Percentiles rank a stretch among this genome's conserved stretches.
phyloP scores from a whole-genome alignment of 1,140 invertebrate species.

The Caenorhabditis brenneri region DNA sequence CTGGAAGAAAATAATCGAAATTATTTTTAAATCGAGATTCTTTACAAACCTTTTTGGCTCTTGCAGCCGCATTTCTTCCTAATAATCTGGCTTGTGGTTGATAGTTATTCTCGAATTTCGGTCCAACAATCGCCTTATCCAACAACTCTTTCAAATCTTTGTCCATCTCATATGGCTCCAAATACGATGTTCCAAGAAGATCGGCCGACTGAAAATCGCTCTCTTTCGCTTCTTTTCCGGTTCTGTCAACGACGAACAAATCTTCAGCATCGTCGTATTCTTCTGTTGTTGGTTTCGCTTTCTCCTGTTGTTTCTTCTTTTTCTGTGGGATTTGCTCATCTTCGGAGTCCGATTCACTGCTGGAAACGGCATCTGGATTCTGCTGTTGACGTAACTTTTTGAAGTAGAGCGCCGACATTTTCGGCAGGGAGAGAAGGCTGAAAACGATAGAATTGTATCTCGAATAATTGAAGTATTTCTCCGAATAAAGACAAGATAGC shows the following conservation, averaged over 20 bases:
- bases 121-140: neutral
- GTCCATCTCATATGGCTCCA: slow-evolving; percentile 36
- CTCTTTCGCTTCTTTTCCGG: neutral
- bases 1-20: no score
- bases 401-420: slow-evolving; percentile 26
- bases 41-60: neutral
- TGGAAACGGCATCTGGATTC: neutral
- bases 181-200: neutral
- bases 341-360: neutral
- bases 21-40: no score
- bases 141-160: neutral
- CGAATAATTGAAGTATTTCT: no score
- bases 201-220: neutral
- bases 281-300: no score
- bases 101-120: neutral
- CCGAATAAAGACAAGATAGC: no score
- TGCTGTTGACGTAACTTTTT: slow-evolving; percentile 9
- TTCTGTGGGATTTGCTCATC: neutral
- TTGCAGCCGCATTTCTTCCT: neutral
- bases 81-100: neutral
- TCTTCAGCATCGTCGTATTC: neutral
- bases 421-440: neutral
- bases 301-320: no score
- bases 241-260: slow-evolving; percentile 2
- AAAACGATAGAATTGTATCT: no score